phyloP scores from a whole-genome alignment of 1,140 invertebrate species.

The Leptopilina clavipes region DNA sequence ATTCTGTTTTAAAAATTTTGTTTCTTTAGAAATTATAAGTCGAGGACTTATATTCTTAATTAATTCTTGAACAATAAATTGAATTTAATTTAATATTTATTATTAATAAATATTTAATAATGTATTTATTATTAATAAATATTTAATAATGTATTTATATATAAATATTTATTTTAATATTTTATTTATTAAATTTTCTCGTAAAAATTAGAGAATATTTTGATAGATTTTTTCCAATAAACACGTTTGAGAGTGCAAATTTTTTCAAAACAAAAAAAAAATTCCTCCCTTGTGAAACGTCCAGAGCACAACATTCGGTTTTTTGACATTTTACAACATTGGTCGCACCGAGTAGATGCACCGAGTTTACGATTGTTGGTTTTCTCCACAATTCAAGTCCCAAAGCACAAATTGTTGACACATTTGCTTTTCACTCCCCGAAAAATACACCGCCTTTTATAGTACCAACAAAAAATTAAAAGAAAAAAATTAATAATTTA shows the following conservation, averaged over 20 bases:
- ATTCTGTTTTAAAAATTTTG: too few species aligned
- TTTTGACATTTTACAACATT: neutral
- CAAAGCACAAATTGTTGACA: slow-evolving; percentile 12
- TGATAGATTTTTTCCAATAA: neutral
- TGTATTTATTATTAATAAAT: too few species aligned
- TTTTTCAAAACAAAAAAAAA: neutral
- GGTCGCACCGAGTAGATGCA: slow-evolving; percentile 7
- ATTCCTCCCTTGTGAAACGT: neutral
- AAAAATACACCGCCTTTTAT: slow-evolving; percentile 7
- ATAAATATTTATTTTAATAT: too few species aligned
- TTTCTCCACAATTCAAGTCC: neutral
- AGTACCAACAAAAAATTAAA: neutral
- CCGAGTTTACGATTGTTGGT: neutral
- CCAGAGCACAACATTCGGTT: slow-evolving; percentile 15
- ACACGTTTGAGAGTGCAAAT: slow-evolving; percentile 20
- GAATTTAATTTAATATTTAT: too few species aligned
- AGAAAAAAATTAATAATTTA: neutral
- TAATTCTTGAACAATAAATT: too few species aligned
- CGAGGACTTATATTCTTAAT: too few species aligned
- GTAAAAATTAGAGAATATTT: too few species aligned
- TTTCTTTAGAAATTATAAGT: too few species aligned
- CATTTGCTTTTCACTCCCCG: neutral
- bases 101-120: too few species aligned
- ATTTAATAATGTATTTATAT: too few species aligned
- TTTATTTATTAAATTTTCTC: neutral